A percentile compares a stretch with the other conserved stretches of the same genome.
These are phyloP conservation scores for Plebejus anna DNA, from an alignment of 2,888 invertebrate species.

Conservation along the genomic window DNA sequence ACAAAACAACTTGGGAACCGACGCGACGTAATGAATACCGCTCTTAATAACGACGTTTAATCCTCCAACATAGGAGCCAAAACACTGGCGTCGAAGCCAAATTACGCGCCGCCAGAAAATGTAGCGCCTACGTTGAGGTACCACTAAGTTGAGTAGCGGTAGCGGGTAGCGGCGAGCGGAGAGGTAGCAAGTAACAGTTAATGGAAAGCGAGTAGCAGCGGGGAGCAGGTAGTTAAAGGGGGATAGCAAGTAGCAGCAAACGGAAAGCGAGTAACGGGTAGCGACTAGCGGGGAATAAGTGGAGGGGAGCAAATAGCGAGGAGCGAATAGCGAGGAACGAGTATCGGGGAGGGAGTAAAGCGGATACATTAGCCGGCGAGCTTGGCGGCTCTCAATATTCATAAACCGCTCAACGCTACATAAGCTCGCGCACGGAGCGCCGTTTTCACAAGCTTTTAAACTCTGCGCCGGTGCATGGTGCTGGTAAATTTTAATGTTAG, in stretches of 20 bases:
- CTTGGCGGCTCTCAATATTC: neutral
- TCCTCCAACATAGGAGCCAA: neutral
- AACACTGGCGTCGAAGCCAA: neutral
- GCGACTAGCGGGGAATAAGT: neutral
- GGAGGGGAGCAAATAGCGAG: neutral
- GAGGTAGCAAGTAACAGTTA: neutral
- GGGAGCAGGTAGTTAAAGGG: neutral
- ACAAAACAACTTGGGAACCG: neutral
- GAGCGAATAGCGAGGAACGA: neutral
- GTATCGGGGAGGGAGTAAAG: neutral
- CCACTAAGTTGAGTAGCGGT: neutral
- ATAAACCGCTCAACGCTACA: conserved; percentile 1
- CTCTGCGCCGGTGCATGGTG: neutral
- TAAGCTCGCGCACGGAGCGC: neutral
- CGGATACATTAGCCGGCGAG: neutral
- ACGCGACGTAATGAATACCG: neutral
- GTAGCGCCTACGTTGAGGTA: neutral
- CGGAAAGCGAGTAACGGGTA: neutral
- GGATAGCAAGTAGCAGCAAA: neutral
- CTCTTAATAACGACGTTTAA: conserved; percentile 4
- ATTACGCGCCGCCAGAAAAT: neutral
- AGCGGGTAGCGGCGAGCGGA: neutral
- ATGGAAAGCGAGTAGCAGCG: neutral
- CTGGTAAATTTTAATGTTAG: conserved; percentile 4
- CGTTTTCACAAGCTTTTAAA: conserved; percentile 12